These are phyloP conservation scores for Drosophila aff. DNA, from an alignment of 1,140 invertebrate species.

Conservation along the genomic window DNA sequence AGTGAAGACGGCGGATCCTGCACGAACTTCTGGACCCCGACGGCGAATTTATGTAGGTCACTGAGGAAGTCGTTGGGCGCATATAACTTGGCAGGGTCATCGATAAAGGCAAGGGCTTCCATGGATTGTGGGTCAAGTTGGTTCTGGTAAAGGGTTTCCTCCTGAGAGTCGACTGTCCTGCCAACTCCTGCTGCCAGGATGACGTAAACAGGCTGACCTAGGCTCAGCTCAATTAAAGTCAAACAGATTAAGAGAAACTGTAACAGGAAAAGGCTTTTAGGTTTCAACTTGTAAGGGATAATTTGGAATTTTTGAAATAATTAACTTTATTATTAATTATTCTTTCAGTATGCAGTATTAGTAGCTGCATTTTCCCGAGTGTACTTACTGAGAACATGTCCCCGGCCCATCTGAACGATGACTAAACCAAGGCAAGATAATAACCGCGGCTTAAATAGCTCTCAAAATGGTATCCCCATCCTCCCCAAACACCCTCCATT, in stretches of 20 bases:
- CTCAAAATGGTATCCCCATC: background rate
- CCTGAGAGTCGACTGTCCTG: background rate
- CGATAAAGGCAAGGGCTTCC: conserved; percentile 3
- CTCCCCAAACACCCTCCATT: background rate
- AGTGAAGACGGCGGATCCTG: conserved; percentile 26
- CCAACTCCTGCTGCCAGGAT: background rate
- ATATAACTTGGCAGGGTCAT: conserved; percentile 15
- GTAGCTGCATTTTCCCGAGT: background rate
- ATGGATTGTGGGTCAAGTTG: conserved; percentile 7
- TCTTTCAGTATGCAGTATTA: background rate
- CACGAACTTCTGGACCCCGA: conserved; percentile 30
- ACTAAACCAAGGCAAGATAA: conserved; percentile 10
- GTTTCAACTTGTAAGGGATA: background rate
- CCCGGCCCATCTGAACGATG: background rate
- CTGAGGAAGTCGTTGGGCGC: conserved; percentile 16
- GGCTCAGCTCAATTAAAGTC: background rate
- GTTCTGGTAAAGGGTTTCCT: background rate
- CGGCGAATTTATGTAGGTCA: conserved; percentile 33
- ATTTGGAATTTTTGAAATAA: background rate
- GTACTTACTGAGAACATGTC: conserved; percentile 25
- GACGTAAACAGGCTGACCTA: conserved; percentile 23
- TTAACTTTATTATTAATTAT: background rate
- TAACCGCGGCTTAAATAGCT: conserved; percentile 21
- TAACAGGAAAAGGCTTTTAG: background rate
- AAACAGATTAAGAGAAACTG: conserved; percentile 4